These are phyloP conservation scores for Pemphredon lugubris DNA, from an alignment of 2,888 invertebrate genomes.

Conservation along the genomic window DNA sequence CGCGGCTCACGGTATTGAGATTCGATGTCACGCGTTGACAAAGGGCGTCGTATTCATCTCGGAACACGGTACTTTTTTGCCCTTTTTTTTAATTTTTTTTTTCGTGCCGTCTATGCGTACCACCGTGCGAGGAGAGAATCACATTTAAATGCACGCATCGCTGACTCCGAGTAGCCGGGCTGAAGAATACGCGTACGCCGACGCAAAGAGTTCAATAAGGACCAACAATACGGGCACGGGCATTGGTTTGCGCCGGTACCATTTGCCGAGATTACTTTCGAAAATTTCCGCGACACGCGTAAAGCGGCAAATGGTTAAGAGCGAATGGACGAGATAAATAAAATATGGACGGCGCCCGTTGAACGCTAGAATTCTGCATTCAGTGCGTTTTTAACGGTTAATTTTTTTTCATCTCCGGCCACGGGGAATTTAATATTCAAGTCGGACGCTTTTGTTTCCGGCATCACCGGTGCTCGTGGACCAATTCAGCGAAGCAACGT, in stretches of 20 bases:
- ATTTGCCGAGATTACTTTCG: conserved; percentile 36
- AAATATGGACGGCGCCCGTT: not conserved
- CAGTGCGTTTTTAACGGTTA: conserved; percentile 18
- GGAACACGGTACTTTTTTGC: no score
- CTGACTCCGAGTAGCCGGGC: not conserved
- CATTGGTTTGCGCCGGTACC: not conserved
- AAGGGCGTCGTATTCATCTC: conserved; percentile 13
- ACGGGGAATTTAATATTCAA: conserved; percentile 38
- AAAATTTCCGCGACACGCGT: conserved; percentile 19
- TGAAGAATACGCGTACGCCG: not conserved
- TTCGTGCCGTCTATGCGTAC: not conserved
- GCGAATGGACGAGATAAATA: conserved; percentile 25
- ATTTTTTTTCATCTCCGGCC: conserved; percentile 30
- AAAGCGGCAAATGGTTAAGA: not conserved
- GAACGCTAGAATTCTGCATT: not conserved
- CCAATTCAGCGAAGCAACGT: not conserved
- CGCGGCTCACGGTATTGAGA: conserved; percentile 24
- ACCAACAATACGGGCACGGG: conserved; percentile 7
- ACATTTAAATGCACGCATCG: not conserved
- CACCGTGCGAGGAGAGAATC: not conserved
- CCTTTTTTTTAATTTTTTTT: no score
- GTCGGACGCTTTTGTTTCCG: conserved; percentile 38
- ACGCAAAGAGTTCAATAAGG: conserved; percentile 19
- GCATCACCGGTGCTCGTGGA: not conserved
- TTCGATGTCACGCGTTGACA: conserved; percentile 34